A percentile compares a stretch with the other conserved stretches of the same genome.
Conservation (phyloP, 2,113 vertebrate species). For the Sylvilagus bachmani region DNA sequence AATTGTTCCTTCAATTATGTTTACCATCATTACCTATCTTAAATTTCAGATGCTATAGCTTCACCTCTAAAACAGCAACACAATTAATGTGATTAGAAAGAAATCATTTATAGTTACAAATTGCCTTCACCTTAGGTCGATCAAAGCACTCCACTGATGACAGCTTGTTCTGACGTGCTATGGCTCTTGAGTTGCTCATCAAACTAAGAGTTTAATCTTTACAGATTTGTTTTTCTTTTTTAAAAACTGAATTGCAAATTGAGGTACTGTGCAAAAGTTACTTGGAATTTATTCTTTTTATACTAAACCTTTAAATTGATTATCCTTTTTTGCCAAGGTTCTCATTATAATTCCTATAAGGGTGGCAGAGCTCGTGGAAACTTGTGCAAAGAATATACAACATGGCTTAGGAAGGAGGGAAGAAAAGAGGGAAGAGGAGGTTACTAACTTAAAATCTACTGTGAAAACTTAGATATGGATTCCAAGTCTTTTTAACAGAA, state of each 20-base stretch:
- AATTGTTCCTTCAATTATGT: background rate
- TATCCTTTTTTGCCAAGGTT: background rate
- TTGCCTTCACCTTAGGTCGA: constrained; percentile 13
- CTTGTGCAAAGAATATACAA: background rate
- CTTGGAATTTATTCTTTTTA: constrained; percentile 49
- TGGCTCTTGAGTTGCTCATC: background rate
- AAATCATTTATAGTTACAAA: constrained; percentile 55
- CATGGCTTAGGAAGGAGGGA: background rate
- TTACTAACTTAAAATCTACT: constrained; percentile 54
- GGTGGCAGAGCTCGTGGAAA: background rate
- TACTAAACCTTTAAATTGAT: background rate
- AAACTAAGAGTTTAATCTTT: constrained; percentile 28
- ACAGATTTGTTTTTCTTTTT: background rate
- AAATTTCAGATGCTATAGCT: constrained; percentile 1
- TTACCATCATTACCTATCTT: constrained; percentile 10
- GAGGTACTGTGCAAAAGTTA: background rate
- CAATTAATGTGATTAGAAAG: constrained; percentile 48
- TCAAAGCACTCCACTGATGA: constrained; percentile 21
- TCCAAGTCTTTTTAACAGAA: constrained; percentile 19
- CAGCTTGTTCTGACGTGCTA: constrained; percentile 18
- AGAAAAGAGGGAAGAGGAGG: background rate
- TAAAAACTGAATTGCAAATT: constrained; percentile 43
- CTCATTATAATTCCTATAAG: constrained; percentile 41
- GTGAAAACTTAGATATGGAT: background rate
- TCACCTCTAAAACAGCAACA: constrained; percentile 12